Conservation (phyloP, 35 echinoderm and acorn worm genomes). For the Ophioderma brevispina region DNA sequence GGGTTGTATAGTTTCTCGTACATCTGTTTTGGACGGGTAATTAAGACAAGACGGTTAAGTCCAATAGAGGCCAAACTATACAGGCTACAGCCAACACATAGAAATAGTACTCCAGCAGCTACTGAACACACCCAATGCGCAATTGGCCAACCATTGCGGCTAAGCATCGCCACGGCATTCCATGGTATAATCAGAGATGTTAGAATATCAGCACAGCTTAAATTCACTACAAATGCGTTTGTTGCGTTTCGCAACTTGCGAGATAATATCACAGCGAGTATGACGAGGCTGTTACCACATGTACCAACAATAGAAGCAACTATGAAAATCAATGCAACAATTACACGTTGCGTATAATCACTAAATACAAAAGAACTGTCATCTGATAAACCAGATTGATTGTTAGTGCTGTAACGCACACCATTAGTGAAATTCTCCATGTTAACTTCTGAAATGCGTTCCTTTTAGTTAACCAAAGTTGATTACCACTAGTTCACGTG, state of each 20-base stretch:
- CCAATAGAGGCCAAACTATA: slow-evolving; percentile 71
- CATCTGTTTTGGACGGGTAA: slow-evolving; percentile 39
- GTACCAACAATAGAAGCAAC: slow-evolving; percentile 40
- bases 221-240: slow-evolving; percentile 93
- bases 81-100: slow-evolving; percentile 70
- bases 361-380: slow-evolving; percentile 23
- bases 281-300: slow-evolving; percentile 42
- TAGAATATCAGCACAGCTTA: slow-evolving; percentile 80
- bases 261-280: slow-evolving; percentile 55
- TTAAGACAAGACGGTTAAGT: slow-evolving; percentile 61
- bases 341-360: slow-evolving; percentile 39
- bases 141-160: slow-evolving; percentile 47
- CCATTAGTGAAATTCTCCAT: too few species aligned
- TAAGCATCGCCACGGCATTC: slow-evolving; percentile 72
- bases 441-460: too few species aligned
- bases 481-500: too few species aligned
- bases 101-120: slow-evolving; percentile 57
- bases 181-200: slow-evolving; percentile 65
- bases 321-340: slow-evolving; percentile 51
- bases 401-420: too few species aligned
- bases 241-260: slow-evolving; percentile 79
- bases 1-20: slow-evolving; percentile 51
- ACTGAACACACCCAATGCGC: slow-evolving; percentile 47
- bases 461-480: too few species aligned
- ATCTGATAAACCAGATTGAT: background rate